A percentile compares a stretch with the other conserved stretches of the same genome.
Evolutionary conservation across 2,797 vertebrate genomes (phyloP).

Genomic region (Urophycis tenuis): DNA sequence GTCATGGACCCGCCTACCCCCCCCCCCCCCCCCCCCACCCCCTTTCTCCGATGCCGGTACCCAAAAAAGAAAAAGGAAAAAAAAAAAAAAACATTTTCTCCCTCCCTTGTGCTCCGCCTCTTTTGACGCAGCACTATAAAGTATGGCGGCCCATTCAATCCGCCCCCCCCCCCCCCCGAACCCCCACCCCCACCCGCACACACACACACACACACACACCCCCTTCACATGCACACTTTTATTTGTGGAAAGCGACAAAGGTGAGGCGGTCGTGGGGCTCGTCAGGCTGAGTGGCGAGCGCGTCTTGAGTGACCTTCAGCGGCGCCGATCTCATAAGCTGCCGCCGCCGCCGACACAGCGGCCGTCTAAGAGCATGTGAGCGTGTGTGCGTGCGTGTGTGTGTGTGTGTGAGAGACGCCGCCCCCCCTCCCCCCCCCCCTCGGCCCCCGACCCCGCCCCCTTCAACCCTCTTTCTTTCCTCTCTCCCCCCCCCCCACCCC

Average conservation of each 20-base stretch:
- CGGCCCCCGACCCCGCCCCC: slow-evolving; percentile 27
- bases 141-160: slow-evolving; percentile 69
- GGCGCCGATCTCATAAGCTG: slow-evolving; percentile 57
- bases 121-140: slow-evolving; percentile 82
- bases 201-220: no score
- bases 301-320: slow-evolving; percentile 63
- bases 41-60: slow-evolving; percentile 46
- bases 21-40: neutral
- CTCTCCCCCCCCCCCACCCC: slow-evolving; percentile 19
- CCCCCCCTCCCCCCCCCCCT: slow-evolving; percentile 36
- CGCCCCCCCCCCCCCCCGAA: slow-evolving; percentile 8
- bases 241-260: slow-evolving; percentile 64
- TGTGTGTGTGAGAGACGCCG: slow-evolving; percentile 37
- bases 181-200: neutral
- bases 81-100: slow-evolving; percentile 22
- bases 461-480: slow-evolving; percentile 14
- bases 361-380: slow-evolving; percentile 55
- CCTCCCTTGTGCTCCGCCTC: slow-evolving; percentile 61
- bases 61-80: slow-evolving; percentile 4
- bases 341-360: slow-evolving; percentile 62
- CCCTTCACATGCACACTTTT: slow-evolving; percentile 21
- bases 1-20: slow-evolving; percentile 58
- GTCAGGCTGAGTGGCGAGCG: slow-evolving; percentile 30
- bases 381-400: neutral
- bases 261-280: slow-evolving; percentile 46